A percentile compares a stretch with the other conserved stretches of the same genome.
These are phyloP conservation scores for Haemorhous mexicanus DNA, from an alignment of 2,113 vertebrate genomes.

Conservation along the genomic window DNA sequence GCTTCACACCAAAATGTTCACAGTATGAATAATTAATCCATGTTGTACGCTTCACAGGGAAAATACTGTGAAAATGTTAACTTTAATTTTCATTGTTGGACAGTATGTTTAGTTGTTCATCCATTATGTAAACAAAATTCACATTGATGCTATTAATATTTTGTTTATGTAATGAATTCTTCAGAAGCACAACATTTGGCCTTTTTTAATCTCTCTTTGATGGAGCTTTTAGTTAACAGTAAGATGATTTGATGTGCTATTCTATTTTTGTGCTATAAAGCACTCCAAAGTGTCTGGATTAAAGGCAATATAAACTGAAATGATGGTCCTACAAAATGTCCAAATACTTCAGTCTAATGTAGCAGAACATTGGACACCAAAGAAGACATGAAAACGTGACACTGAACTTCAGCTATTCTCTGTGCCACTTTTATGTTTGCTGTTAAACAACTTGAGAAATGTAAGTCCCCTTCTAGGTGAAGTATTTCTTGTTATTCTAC, in stretches of 20 bases:
- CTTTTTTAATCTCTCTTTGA: neutral
- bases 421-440: neutral
- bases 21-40: neutral
- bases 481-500: neutral
- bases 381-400: neutral
- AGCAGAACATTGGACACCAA: neutral
- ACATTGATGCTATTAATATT: neutral
- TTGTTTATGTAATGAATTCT: neutral
- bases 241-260: neutral
- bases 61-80: neutral
- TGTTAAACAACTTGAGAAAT: neutral
- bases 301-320: neutral
- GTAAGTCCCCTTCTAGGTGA: neutral
- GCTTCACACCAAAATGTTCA: neutral
- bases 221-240: neutral
- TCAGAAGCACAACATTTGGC: neutral
- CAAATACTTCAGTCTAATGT: neutral
- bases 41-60: neutral
- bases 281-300: neutral
- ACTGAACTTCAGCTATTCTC: neutral
- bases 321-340: neutral
- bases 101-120: neutral
- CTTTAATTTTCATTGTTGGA: neutral
- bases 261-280: neutral
- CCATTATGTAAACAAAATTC: neutral